Evolutionary conservation across 2,113 vertebrate species (phyloP).

Genomic region (Nestor notabilis): DNA sequence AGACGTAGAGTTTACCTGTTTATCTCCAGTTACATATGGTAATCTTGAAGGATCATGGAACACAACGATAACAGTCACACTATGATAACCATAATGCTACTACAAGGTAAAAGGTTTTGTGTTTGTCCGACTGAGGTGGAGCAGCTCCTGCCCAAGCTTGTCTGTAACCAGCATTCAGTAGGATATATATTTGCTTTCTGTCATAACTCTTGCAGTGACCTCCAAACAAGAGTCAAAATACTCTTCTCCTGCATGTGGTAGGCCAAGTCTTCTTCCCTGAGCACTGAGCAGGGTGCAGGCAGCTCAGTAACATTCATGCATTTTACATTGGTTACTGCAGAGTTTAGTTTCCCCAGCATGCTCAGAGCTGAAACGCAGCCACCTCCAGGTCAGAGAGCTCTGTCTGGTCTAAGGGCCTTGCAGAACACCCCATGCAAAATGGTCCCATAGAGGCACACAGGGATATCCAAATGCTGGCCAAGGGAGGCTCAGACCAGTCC

Average conservation of each 20-base stretch:
- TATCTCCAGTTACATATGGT: not conserved
- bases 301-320: not conserved
- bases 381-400: not conserved
- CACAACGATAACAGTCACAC: not conserved
- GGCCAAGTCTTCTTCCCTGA: not conserved
- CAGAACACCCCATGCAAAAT: not conserved
- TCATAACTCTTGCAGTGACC: not conserved
- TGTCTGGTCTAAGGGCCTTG: not conserved
- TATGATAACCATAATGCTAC: not conserved
- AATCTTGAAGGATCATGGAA: not conserved
- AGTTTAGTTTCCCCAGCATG: not conserved
- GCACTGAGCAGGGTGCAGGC: not conserved
- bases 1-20: not conserved
- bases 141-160: not conserved
- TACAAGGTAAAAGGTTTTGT: not conserved
- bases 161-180: not conserved
- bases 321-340: not conserved
- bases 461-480: not conserved
- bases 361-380: not conserved
- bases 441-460: fast-evolving
- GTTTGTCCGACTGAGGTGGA: not conserved
- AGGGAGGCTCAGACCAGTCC: not conserved
- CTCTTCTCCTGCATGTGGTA: not conserved
- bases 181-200: not conserved
- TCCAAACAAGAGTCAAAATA: not conserved